Conservation (phyloP, 2,888 invertebrate species). For the Nymphalis polychloros region DNA sequence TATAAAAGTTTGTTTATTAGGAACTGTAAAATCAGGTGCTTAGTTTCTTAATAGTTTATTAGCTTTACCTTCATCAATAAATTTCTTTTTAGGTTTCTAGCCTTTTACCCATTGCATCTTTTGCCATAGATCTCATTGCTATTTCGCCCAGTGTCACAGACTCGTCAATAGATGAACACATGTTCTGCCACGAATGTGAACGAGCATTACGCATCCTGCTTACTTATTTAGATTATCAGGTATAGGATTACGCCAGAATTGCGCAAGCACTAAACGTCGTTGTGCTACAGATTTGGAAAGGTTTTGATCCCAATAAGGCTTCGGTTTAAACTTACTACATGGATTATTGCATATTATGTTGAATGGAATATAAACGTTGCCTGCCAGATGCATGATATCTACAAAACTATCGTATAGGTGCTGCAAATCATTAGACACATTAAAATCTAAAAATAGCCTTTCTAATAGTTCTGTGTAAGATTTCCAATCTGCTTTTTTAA, state of each 20-base stretch:
- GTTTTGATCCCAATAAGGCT: too few relatives aligned
- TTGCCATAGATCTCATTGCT: too few relatives aligned
- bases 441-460: neutral
- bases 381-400: too few relatives aligned
- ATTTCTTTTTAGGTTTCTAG: neutral
- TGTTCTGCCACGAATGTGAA: neutral
- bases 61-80: neutral
- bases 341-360: too few relatives aligned
- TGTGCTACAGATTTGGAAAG: too few relatives aligned
- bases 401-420: too few relatives aligned
- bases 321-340: too few relatives aligned
- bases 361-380: too few relatives aligned
- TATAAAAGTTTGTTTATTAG: neutral
- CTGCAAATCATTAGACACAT: neutral
- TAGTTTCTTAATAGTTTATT: neutral
- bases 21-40: neutral
- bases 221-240: neutral
- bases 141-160: neutral
- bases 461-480: neutral
- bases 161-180: neutral
- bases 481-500: neutral
- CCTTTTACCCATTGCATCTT: too few relatives aligned
- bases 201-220: neutral
- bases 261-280: neutral
- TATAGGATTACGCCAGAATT: neutral